phyloP scores from a whole-genome alignment of 2,113 vertebrate genomes.

The Onychostoma macrolepis region DNA sequence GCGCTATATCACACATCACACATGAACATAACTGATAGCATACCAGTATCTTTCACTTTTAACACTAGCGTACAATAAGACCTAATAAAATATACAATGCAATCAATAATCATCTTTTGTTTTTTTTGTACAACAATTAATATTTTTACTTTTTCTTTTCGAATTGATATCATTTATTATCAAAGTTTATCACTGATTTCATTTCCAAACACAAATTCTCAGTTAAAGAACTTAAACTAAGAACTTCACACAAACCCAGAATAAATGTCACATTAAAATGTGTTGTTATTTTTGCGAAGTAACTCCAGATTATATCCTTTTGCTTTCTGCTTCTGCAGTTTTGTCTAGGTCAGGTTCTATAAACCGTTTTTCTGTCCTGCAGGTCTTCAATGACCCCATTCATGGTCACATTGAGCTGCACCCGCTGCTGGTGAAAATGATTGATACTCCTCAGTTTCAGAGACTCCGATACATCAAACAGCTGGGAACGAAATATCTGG shows the following conservation, averaged over 20 bases:
- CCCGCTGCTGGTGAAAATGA: slow-evolving; percentile 87
- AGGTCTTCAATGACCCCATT: slow-evolving; percentile 95
- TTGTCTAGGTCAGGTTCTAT: not conserved
- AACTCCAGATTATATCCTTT: not conserved
- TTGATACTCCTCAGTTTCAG: slow-evolving; percentile 76
- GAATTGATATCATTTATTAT: too few relatives aligned
- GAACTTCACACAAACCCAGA: not conserved
- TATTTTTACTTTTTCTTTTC: not conserved
- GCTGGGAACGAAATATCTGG: not conserved
- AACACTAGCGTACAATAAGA: not conserved
- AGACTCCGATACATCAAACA: slow-evolving; percentile 80
- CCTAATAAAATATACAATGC: not conserved
- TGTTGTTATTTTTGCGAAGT: not conserved
- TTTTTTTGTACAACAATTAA: not conserved
- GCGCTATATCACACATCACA: not conserved
- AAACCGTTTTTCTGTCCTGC: not conserved
- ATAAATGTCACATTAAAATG: too few relatives aligned
- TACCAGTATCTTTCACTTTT: not conserved
- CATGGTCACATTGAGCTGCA: slow-evolving; percentile 74
- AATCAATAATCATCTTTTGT: not conserved
- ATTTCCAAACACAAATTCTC: too few relatives aligned
- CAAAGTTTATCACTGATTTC: too few relatives aligned
- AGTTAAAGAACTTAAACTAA: too few relatives aligned
- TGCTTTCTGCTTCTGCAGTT: not conserved
- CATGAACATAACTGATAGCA: too few relatives aligned